A percentile compares a stretch with the other conserved stretches of the same genome.
Evolutionary conservation across 2,888 invertebrate genomes (phyloP).

Genomic region (Caenorhabditis parvicauda): DNA sequence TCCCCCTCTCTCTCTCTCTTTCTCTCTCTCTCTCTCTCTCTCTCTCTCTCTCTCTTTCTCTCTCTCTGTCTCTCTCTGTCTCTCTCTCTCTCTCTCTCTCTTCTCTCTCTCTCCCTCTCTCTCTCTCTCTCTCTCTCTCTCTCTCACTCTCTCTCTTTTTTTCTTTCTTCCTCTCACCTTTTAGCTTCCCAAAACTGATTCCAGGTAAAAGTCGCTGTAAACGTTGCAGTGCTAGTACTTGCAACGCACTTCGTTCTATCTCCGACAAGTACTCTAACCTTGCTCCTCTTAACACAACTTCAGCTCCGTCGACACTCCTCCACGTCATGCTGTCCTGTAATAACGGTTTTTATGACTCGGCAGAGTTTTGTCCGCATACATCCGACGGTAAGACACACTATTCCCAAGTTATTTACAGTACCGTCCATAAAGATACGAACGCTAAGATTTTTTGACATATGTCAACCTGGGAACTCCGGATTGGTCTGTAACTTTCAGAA

Average conservation of each 20-base stretch:
- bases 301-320: slow-evolving; percentile 65
- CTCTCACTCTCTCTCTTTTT: background rate
- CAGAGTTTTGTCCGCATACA: background rate
- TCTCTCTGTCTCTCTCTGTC: background rate
- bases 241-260: slow-evolving; percentile 77
- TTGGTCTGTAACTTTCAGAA: too few species aligned
- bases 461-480: too few species aligned
- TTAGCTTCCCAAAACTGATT: slow-evolving; percentile 28
- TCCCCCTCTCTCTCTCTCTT: background rate
- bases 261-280: slow-evolving; percentile 76
- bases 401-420: too few species aligned
- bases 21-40: slow-evolving; percentile 19
- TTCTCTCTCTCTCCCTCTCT: background rate
- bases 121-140: background rate
- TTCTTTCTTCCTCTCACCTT: slow-evolving; percentile 18
- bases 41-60: slow-evolving; percentile 7
- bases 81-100: background rate
- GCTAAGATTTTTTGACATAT: too few species aligned
- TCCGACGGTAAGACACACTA: background rate
- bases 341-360: background rate
- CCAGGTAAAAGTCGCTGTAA: slow-evolving; percentile 68
- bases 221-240: slow-evolving; percentile 76
- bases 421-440: too few species aligned
- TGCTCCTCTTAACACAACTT: slow-evolving; percentile 74
- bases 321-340: slow-evolving; percentile 42